These are phyloP conservation scores for Hydroisotoma schaefferi DNA, from an alignment of 2,888 invertebrate species.

Conservation along the genomic window DNA sequence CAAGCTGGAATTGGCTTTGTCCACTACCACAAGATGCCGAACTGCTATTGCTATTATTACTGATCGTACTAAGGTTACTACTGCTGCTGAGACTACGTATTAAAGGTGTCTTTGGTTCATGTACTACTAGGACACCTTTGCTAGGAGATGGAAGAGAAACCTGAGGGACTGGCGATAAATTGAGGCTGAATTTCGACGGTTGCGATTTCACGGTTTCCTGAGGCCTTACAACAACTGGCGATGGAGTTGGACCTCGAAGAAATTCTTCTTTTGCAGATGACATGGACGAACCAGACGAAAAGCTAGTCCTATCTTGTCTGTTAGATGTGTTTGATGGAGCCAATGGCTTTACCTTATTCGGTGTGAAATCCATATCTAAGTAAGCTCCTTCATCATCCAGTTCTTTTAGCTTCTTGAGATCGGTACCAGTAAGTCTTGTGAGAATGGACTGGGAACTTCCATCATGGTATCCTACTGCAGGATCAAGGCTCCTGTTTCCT, in stretches of 20 bases:
- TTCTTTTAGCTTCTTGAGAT: slow-evolving; percentile 47
- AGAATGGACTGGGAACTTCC: slow-evolving; percentile 33
- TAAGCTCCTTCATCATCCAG: slow-evolving; percentile 46
- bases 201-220: slow-evolving; percentile 22
- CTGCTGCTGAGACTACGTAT: slow-evolving; percentile 42
- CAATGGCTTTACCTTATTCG: not conserved
- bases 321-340: not conserved
- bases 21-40: slow-evolving; percentile 41
- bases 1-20: slow-evolving; percentile 25
- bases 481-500: slow-evolving; percentile 18
- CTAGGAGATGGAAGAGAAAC: slow-evolving; percentile 4
- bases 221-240: slow-evolving; percentile 39
- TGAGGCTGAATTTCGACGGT: slow-evolving; percentile 5
- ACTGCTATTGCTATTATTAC: slow-evolving; percentile 45
- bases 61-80: slow-evolving; percentile 42
- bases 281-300: not conserved
- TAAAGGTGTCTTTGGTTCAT: slow-evolving; percentile 10
- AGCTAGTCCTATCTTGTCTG: not conserved
- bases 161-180: not conserved
- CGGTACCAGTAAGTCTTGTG: slow-evolving; percentile 46
- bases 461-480: slow-evolving; percentile 21
- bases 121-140: slow-evolving; percentile 1
- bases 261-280: not conserved
- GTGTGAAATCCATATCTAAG: slow-evolving; percentile 44
- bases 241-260: slow-evolving; percentile 9